Evolutionary conservation across 2,888 invertebrate genomes (phyloP).

Genomic region (Heliconius ethilla): DNA sequence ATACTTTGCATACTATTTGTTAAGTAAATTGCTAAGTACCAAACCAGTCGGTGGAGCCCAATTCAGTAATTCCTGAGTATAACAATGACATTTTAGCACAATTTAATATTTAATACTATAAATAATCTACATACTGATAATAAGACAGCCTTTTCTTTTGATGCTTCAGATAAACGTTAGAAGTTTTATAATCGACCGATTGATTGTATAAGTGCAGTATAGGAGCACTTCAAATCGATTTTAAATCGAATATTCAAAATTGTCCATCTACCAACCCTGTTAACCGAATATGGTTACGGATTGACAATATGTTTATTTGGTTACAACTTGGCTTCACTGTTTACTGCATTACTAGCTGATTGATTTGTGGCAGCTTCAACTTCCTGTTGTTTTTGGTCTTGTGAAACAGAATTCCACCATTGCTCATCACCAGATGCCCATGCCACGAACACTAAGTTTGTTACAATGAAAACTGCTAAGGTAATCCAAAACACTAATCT

Average conservation of each 20-base stretch:
- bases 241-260: slow-evolving; percentile 27
- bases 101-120: neutral
- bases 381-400: slow-evolving; percentile 65
- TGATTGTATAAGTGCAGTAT: neutral
- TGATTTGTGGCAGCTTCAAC: slow-evolving; percentile 55
- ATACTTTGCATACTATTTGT: neutral
- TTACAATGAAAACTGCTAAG: slow-evolving; percentile 85
- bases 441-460: slow-evolving; percentile 86
- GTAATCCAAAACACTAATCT: slow-evolving; percentile 91
- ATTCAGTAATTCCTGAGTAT: slow-evolving; percentile 1
- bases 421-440: slow-evolving; percentile 91
- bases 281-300: slow-evolving; percentile 36
- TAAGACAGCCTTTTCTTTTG: slow-evolving; percentile 12
- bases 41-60: neutral
- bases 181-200: slow-evolving; percentile 11
- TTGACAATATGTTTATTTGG: slow-evolving; percentile 28
- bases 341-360: slow-evolving; percentile 51
- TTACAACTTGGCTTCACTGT: slow-evolving; percentile 68
- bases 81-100: neutral
- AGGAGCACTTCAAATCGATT: slow-evolving; percentile 29
- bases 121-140: slow-evolving; percentile 6
- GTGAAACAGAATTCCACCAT: slow-evolving; percentile 85
- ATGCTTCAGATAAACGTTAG: slow-evolving; percentile 7
- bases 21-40: neutral
- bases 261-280: slow-evolving; percentile 37